Base-by-base conservation (phyloP, 2,113 vertebrate genomes). In the Dissostichus mawsoni region DNA sequence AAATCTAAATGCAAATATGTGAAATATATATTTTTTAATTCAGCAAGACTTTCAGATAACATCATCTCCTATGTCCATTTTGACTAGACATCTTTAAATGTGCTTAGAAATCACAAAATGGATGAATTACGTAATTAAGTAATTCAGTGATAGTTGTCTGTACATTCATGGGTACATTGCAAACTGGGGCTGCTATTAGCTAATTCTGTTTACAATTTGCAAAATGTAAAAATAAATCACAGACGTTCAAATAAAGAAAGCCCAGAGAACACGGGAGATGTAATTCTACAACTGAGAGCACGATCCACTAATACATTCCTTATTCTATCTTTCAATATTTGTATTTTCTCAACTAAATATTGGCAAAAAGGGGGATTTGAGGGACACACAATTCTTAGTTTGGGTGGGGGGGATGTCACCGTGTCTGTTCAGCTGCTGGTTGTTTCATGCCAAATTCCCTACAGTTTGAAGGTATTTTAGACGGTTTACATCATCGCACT, bases 401-500 rank as follows among this genome's bases (percentile, higher is more conserved):
- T 29, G 29, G 29, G 29, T 3, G 29, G 29, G 29, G 36, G 36
- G 18, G 51, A 2, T 9, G 52, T 58, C 23, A 36, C 36, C 36
- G 58, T 59, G 17, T 56, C 8, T 56, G 2, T 2, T 29, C 57
- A 16, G 11, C 55, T 25, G 25, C 20, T 23, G 57, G 45, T 17
- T 29, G 63, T n/a, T 74, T 58, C 17, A 48, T 41, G 44, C 18
- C 11, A 10, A 64, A 17, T 53, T 29, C 45, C 8, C 17, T 11
- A 17, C 53, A 59, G 11, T 11, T 5, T 56, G 51, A 52, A 64
- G 80, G 69, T 80, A 48, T 58, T 68, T 57, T 44, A 58, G 69
- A 36, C 3, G 45, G 1, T 8, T 41, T 7, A 48, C 11, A 44
- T 56, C 18, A 16, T 78, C n/a, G 2, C 0, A 5, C 20, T 33